Evolutionary conservation across 2,888 invertebrate genomes (phyloP), one percentile per base, ranked within the genome.

Genomic region (Crossocerus cetratus): DNA sequence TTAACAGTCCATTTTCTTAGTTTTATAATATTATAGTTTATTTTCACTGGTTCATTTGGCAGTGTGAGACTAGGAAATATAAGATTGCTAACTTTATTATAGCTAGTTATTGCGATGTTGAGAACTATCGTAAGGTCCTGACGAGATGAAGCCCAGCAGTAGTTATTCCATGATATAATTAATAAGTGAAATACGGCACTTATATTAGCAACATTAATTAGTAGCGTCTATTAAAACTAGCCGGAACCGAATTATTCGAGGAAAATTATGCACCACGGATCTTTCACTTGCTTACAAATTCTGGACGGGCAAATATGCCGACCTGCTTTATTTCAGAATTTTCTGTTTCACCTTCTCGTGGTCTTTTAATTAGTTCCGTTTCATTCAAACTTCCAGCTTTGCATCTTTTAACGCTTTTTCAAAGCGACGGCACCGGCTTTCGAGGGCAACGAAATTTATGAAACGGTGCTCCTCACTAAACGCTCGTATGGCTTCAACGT

Each of bases 321-420:
- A 53, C 13, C n/a, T 16, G 42, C 22, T 22, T 22, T 42, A 32
- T 45, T 66, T 67, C 57, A 55, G 54, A 59, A 65, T 45, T 22
- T 22, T 20, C 11, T 65, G 21, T 32, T 56, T 49, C 18, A 60
- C 45, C n/a, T 32, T 4, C 32, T 8, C 8, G 20, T 11, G 43
- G 14, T 32, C 32, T 59, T 20, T 22, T 67, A 73, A 75, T 59
- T 69, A 58, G 63, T 65, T 65, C 16, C 21, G 55, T 60, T 69
- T 58, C 13, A 45, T 66, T 60, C 56, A 57, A 53, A 57, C 32
- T 20, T 13, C 4, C 45, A 22, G 49, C 16, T 4, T 49, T 16
- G 44, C 32, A 54, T 54, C 20, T 49, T 59, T 62, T 44, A 18
- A 43, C 14, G 14, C n/a, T 18, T 61, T 43, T 45, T 43, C 16